A percentile compares a stretch with the other conserved stretches of the same genome.
Evolutionary conservation across 2,888 invertebrate genomes (phyloP).

Genomic region (Epistrophe eligans): DNA sequence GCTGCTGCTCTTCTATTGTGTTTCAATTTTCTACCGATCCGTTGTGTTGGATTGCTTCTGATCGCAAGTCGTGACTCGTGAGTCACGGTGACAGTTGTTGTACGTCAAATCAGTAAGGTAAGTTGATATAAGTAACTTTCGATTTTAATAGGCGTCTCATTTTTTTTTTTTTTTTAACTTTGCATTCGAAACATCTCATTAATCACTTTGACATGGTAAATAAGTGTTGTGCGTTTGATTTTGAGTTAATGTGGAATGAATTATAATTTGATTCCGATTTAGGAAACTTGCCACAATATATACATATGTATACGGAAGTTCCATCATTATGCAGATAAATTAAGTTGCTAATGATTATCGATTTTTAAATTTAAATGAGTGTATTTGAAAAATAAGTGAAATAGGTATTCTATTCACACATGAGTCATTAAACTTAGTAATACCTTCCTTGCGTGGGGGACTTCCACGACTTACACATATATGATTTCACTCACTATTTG

Average conservation of each 20-base stretch:
- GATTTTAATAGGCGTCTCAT: conserved; percentile 38
- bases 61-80: conserved; percentile 21
- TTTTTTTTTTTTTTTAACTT: neutral
- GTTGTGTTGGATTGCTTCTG: conserved; percentile 3
- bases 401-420: neutral
- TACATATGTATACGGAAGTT: too few species aligned
- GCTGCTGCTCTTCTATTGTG: conserved; percentile 1
- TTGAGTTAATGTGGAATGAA: conserved; percentile 40
- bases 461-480: neutral
- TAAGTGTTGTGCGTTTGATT: conserved; percentile 53
- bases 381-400: neutral
- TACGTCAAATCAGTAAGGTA: neutral
- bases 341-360: neutral
- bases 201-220: conserved; percentile 58
- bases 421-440: neutral
- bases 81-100: conserved; percentile 37
- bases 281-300: conserved; percentile 1
- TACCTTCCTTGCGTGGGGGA: neutral
- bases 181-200: conserved; percentile 44
- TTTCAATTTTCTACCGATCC: conserved; percentile 46
- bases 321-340: neutral
- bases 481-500: neutral
- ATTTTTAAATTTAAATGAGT: neutral
- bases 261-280: conserved; percentile 2
- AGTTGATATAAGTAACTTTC: conserved; percentile 10